Conservation (phyloP, 2,888 invertebrate species). For the Tupiocoris notatus region DNA sequence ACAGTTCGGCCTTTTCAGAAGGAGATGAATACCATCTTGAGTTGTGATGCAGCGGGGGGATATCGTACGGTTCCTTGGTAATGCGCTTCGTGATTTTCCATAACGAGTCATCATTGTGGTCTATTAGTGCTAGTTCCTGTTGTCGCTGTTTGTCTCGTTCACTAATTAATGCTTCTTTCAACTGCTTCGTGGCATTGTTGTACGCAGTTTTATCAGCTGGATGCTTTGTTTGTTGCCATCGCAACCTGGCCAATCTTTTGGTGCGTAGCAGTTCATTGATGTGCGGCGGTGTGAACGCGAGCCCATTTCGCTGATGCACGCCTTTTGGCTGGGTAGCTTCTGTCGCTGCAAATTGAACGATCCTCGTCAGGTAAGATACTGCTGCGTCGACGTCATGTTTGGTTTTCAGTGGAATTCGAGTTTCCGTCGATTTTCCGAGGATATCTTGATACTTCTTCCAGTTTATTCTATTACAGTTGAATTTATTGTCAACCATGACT, state of each 20-base stretch:
- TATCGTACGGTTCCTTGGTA: not conserved
- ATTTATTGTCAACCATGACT: not conserved
- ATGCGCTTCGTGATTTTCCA: slow-evolving; percentile 4
- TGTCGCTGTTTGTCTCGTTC: not conserved
- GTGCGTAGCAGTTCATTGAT: not conserved
- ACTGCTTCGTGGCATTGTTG: slow-evolving; percentile 4
- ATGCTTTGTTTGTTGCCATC: slow-evolving; percentile 2
- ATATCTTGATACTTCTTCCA: slow-evolving; percentile 19
- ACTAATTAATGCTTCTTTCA: not conserved
- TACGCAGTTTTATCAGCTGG: slow-evolving; percentile 1
- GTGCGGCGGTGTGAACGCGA: slow-evolving; percentile 6
- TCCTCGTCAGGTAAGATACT: not conserved
- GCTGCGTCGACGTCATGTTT: slow-evolving; percentile 11
- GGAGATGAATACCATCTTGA: slow-evolving; percentile 2
- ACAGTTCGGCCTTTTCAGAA: slow-evolving; percentile 15
- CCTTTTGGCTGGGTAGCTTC: not conserved
- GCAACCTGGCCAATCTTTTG: not conserved
- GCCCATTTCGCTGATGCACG: not conserved
- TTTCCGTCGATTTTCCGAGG: not conserved
- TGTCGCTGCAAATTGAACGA: slow-evolving; percentile 20
- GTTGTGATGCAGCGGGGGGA: not conserved
- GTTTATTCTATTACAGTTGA: not conserved
- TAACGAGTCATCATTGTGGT: not conserved
- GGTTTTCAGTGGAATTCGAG: slow-evolving; percentile 6
- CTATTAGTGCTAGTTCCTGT: not conserved